Evolutionary conservation across 2,888 invertebrate species (phyloP), one percentile per base, ranked within the genome.

Genomic region (Drosophila mimica): DNA sequence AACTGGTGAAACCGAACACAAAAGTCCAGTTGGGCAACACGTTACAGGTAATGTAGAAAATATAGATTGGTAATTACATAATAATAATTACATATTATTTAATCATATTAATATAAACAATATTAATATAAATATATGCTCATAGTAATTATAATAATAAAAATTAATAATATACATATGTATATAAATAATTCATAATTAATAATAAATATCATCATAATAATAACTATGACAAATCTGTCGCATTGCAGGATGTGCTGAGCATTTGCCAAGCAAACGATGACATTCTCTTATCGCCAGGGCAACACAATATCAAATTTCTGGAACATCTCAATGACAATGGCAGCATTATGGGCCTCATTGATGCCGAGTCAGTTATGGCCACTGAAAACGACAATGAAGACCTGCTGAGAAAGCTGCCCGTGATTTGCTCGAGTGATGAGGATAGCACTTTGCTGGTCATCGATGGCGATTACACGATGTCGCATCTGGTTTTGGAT

Each of bases 401-500:
- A 5, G 20, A 4, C 11, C 66, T 76, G 8, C 48, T 80, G 1
- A 40, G 62, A 5, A 83, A 89, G 7, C 60, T 88, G 8, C 93
- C 93, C 1, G 79, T 93, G 34, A 83, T 94, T 25, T 88, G 93
- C 72, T 93, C 93, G 1, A 92, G 93, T 28, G 94, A 94, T 48
- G 93, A 93, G 54, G 94, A 94, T 66, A 94, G 94, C 81, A 93
- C 94, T 0, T 91, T 95, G 75, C 90, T 95, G 25, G 94, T 95
- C 74, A 94, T 95, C 38, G 93, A 93, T 71, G 94, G 94, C 0
- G 91, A 94, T 79, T 93, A 94, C 52, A 69, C 92, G 3, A 78
- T 95, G n/a, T 94, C 94, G 76, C 94, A 95, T 84, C 40, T 95
- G 40, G 93, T 94, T 2, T 87, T 95, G 17, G 93, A 95, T 79